Base-by-base conservation (phyloP, 2,888 invertebrate genomes). In the Aporophyla lueneburgensis region DNA sequence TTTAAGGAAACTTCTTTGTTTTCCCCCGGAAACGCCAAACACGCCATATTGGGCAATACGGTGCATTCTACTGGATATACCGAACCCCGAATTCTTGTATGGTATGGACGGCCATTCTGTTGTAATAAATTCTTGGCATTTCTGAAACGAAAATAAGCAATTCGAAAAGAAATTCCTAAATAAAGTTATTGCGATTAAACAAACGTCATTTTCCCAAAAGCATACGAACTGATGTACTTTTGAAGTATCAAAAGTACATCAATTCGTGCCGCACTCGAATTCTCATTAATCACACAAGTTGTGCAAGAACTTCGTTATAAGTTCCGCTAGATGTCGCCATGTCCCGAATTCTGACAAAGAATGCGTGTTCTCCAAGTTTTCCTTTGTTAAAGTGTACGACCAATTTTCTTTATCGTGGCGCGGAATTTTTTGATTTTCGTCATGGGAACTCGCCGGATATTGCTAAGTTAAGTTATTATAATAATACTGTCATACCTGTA, bases 281-380 rank as follows among this genome's bases (percentile, higher is more conserved):
- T 10, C 83, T 59, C 81, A 78, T 81, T 70, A 82, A 81, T 81
- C 81, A 80, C 46, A 58, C 4, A 54, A 81, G 16, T 81, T 82
- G 65, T 40, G 53, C 53, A 51, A 56, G 58, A 83, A 81, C 74
- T 83, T 74, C 14, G 54, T 71, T 68, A 79, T 62, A 81, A 81
- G 49, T 81, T 77, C 54, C 70, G 24, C 54, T 79, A 67, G 79
- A 83, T 81, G 74, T 68, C 14, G n/a, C 53, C n/a, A 49, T 46
- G 58, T 67, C 58, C 51, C 33, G 49, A 70, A 63, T 78, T 78
- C 40, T 59, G 69, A 49, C 40, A 58, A 81, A 83, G 81, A 83
- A 81, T 74, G 74, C 79, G 74, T 74, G 59, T 49, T 54, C 14
- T 27, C 27, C 33, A n/a, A 70, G 71, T 81, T 77, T 68, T 53